Evolutionary conservation across 2,113 vertebrate species (phyloP).

Genomic region (Australoheros scitulus): DNA sequence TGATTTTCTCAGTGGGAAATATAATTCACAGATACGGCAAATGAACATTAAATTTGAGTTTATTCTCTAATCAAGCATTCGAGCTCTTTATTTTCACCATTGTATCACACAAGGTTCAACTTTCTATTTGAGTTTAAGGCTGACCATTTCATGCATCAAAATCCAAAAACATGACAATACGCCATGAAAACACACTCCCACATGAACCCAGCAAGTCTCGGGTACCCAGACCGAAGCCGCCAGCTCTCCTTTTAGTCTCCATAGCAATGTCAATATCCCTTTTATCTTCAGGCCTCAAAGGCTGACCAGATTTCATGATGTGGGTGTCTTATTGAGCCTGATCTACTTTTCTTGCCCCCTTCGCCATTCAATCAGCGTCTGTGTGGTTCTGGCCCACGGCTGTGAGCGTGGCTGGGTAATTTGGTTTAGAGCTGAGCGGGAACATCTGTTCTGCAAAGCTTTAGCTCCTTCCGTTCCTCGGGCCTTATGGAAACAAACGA

Average conservation of each 20-base stretch:
- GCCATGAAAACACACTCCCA: constrained; percentile 25
- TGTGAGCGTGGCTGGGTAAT: constrained; percentile 65
- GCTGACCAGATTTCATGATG: constrained; percentile 72
- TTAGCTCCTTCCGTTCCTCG: constrained; percentile 50
- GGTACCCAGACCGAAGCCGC: constrained; percentile 45
- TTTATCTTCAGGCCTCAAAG: constrained; percentile 70
- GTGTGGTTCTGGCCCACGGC: constrained; percentile 63
- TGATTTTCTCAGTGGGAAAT: neutral
- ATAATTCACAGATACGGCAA: neutral
- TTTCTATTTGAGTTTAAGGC: neutral
- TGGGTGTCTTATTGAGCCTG: constrained; percentile 67
- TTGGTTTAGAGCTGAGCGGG: constrained; percentile 71
- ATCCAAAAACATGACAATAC: constrained; percentile 29
- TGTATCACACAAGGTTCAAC: neutral
- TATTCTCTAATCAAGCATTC: neutral
- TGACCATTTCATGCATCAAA: neutral
- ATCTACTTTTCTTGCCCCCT: constrained; percentile 67
- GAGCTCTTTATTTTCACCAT: neutral
- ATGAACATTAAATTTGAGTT: neutral
- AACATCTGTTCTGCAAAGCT: constrained; percentile 78
- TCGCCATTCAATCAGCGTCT: constrained; percentile 64
- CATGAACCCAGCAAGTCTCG: neutral
- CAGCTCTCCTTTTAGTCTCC: constrained; percentile 65
- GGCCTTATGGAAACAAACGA: constrained; percentile 53
- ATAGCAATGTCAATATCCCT: constrained; percentile 66